Conservation (phyloP, 2,113 vertebrate species). For the Rostratula benghalensis region DNA sequence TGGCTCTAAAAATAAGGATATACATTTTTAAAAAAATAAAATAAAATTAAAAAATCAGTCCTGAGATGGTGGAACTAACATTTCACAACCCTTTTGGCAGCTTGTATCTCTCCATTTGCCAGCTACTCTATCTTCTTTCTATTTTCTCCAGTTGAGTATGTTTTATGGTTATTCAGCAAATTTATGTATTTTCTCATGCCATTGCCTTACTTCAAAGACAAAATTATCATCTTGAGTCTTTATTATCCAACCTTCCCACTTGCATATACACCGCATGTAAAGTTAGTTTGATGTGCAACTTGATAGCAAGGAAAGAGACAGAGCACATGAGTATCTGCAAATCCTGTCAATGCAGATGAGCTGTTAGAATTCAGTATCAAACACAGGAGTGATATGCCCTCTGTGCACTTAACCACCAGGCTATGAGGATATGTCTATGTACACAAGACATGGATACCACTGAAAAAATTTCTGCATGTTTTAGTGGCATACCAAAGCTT, state of each 20-base stretch:
- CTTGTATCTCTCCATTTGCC: slow-evolving; percentile 4
- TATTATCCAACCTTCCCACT: neutral
- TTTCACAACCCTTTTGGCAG: slow-evolving; percentile 32
- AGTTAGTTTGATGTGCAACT: neutral
- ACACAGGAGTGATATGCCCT: neutral
- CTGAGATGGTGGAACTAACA: slow-evolving; percentile 21
- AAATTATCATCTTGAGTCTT: neutral
- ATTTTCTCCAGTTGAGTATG: neutral
- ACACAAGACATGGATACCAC: neutral
- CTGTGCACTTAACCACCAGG: neutral
- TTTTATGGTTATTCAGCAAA: slow-evolving; percentile 14
- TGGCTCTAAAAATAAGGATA: slow-evolving; percentile 1
- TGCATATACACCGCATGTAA: rapidly evolving
- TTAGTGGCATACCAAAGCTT: neutral
- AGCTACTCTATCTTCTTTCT: slow-evolving; percentile 17
- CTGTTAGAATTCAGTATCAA: neutral
- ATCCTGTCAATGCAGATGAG: neutral
- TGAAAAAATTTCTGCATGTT: neutral
- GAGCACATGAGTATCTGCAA: neutral
- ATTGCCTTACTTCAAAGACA: slow-evolving; percentile 28
- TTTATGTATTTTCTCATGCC: slow-evolving; percentile 1
- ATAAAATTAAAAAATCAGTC: neutral
- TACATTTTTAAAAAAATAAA: neutral
- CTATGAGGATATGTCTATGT: neutral
- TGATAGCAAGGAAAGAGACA: neutral